Evolutionary conservation across 2,888 invertebrate species (phyloP).

Genomic region (Caenorhabditis virilis): DNA sequence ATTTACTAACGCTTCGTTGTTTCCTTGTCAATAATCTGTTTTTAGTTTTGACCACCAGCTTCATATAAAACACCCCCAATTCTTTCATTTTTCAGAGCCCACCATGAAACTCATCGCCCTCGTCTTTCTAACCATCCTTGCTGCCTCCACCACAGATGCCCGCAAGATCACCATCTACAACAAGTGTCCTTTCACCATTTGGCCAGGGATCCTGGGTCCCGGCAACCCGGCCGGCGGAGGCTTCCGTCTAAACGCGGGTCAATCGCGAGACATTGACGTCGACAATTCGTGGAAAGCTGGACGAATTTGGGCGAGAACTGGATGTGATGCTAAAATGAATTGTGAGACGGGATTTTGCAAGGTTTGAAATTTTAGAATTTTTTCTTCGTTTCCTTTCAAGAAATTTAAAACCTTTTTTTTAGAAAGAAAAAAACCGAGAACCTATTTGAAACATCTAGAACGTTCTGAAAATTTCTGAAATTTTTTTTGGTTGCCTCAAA

Average conservation of each 20-base stretch:
- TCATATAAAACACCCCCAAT: no score
- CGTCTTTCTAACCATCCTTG: no score
- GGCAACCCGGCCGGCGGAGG: constrained; percentile 18
- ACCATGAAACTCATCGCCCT: no score
- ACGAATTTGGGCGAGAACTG: constrained; percentile 21
- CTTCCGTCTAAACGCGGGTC: constrained; percentile 7
- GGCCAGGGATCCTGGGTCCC: constrained; percentile 53
- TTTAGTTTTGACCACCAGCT: no score
- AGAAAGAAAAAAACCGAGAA: neutral
- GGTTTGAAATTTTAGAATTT: neutral
- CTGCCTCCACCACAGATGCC: constrained; percentile 3
- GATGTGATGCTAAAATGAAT: constrained; percentile 18
- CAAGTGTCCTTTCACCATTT: constrained; percentile 54
- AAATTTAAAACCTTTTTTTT: neutral
- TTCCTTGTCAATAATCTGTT: no score
- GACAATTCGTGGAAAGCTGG: constrained; percentile 13
- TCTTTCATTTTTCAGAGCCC: no score
- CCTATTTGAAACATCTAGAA: no score
- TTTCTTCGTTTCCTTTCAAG: no score
- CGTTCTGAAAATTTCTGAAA: no score
- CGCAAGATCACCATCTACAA: constrained; percentile 40
- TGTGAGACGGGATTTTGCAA: constrained; percentile 22
- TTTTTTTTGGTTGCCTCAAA: no score
- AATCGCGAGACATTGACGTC: constrained; percentile 2
- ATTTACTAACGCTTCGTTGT: no score